These are phyloP conservation scores for Reticulitermes speratus DNA, from an alignment of 1,140 invertebrate species.

Conservation along the genomic window DNA sequence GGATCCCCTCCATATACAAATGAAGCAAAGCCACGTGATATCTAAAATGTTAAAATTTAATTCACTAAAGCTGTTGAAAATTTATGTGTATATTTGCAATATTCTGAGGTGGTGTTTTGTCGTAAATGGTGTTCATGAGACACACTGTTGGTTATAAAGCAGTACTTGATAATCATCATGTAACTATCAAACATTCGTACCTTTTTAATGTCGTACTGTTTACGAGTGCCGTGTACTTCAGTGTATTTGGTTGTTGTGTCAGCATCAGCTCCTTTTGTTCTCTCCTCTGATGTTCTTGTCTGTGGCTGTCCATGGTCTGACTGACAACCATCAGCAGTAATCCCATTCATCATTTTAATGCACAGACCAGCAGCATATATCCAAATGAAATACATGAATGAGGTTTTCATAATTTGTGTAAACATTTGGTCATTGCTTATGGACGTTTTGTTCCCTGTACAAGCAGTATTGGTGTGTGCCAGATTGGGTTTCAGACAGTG, in stretches of 20 bases:
- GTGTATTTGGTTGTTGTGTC: neutral
- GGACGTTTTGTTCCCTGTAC: too few relatives aligned
- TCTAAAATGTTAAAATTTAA: neutral
- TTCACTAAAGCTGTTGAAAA: neutral
- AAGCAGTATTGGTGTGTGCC: too few relatives aligned
- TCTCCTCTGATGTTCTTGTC: neutral
- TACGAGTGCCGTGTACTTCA: neutral
- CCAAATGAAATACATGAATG: neutral
- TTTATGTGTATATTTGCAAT: neutral
- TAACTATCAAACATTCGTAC: constrained; percentile 1
- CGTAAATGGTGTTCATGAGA: neutral
- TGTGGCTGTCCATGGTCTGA: neutral
- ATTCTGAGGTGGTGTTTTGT: neutral
- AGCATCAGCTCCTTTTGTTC: neutral
- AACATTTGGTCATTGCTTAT: too few relatives aligned
- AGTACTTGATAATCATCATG: neutral
- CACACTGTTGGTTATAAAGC: constrained; percentile 3
- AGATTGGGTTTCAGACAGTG: too few relatives aligned
- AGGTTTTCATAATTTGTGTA: too few relatives aligned
- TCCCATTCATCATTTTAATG: neutral
- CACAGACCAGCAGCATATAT: neutral
- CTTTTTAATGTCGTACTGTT: neutral
- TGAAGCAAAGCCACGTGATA: neutral
- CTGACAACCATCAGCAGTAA: constrained; percentile 11
- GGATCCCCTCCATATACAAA: neutral